Conservation (phyloP, 2,113 vertebrate species). For the Terrapene triunguis region DNA sequence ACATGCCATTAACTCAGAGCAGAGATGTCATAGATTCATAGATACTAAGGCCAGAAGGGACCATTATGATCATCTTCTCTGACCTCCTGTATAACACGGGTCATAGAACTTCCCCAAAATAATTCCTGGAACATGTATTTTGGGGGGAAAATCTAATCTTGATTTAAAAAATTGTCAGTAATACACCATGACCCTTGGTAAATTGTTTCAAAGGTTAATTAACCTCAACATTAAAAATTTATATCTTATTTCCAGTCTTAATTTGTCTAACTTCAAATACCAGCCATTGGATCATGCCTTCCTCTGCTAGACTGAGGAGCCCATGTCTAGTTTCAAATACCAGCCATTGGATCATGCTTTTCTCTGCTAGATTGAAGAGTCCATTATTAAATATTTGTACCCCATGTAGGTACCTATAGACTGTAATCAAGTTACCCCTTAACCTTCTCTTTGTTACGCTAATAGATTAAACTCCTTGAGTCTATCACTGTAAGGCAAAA, state of each 20-base stretch:
- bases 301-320: background rate
- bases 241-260: background rate
- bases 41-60: background rate
- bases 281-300: background rate
- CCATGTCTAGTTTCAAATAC: background rate
- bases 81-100: background rate
- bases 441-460: background rate
- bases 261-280: background rate
- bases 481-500: background rate
- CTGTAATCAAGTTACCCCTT: background rate
- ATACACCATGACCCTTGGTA: background rate
- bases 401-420: background rate
- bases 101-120: background rate
- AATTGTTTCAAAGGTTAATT: background rate
- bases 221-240: background rate
- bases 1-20: background rate
- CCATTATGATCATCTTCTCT: background rate
- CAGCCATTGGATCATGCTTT: background rate
- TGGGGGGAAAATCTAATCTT: background rate
- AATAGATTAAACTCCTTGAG: background rate
- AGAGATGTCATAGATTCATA: background rate
- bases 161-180: background rate
- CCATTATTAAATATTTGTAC: background rate
- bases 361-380: background rate
- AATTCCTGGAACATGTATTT: background rate